Percentiles rank a stretch among this genome's conserved stretches.
Evolutionary conservation across 2,797 vertebrate genomes (phyloP).

Genomic region (Fistularia tabacaria): DNA sequence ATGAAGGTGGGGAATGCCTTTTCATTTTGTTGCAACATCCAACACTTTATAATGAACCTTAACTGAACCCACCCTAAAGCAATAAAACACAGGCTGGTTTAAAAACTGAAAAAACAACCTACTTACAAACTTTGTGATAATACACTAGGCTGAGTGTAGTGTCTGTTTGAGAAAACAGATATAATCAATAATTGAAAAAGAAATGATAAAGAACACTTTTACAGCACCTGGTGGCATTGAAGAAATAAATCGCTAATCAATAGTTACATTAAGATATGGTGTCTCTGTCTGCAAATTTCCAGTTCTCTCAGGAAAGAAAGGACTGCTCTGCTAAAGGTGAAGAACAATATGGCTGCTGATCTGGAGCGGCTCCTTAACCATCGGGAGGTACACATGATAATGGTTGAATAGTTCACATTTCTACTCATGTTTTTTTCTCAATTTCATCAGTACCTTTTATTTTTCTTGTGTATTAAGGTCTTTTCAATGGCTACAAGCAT

Average conservation of each 20-base stretch:
- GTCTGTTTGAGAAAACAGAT: too few species aligned
- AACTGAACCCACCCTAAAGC: background rate
- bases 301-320: conserved; percentile 92
- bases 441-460: too few species aligned
- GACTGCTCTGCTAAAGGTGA: conserved; percentile 82
- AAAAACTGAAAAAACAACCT: background rate
- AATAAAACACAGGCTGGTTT: background rate
- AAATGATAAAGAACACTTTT: too few species aligned
- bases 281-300: conserved; percentile 13
- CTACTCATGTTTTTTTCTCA: too few species aligned
- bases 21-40: background rate
- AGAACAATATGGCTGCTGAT: conserved; percentile 95
- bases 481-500: too few species aligned
- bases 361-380: conserved; percentile 93
- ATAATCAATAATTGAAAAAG: too few species aligned
- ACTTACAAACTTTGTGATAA: too few species aligned
- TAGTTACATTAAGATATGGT: background rate
- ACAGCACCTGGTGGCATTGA: too few species aligned
- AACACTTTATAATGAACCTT: background rate
- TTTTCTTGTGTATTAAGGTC: too few species aligned
- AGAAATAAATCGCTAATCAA: too few species aligned
- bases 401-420: background rate
- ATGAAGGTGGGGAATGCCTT: background rate
- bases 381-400: conserved; percentile 82
- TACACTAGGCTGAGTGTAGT: too few species aligned